Evolutionary conservation across 2,113 vertebrate genomes (phyloP).

Genomic region (Syngnathus floridae): DNA sequence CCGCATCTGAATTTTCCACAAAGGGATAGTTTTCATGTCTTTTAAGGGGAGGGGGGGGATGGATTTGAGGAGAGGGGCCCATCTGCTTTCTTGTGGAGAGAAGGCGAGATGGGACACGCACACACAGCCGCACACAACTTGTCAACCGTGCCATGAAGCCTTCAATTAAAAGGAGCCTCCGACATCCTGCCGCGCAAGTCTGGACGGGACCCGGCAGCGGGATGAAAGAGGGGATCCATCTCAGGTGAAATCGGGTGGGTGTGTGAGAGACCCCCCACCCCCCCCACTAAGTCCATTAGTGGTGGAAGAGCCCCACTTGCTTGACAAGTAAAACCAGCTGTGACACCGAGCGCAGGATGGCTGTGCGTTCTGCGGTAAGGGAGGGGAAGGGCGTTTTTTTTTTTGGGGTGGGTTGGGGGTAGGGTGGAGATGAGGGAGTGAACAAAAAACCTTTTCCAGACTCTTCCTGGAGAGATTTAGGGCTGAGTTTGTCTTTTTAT

Average conservation of each 20-base stretch:
- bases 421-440: constrained; percentile 43
- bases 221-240: constrained; percentile 49
- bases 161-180: constrained; percentile 38
- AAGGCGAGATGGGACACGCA: constrained; percentile 33
- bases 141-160: constrained; percentile 11
- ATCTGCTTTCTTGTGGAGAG: constrained; percentile 3
- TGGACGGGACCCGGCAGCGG: constrained; percentile 41
- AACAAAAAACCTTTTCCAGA: constrained; percentile 59
- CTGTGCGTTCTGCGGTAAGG: constrained; percentile 24
- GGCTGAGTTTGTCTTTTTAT: constrained; percentile 16
- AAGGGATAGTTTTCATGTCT: constrained; percentile 17
- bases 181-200: constrained; percentile 24
- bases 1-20: constrained; percentile 54
- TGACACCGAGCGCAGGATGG: constrained; percentile 52
- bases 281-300: constrained; percentile 62
- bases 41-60: neutral
- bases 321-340: constrained; percentile 68
- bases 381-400: constrained; percentile 15
- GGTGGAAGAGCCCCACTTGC: constrained; percentile 57
- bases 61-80: neutral
- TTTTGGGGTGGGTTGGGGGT: constrained; percentile 37
- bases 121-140: constrained; percentile 29
- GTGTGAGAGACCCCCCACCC: neutral
- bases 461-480: constrained; percentile 38
- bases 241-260: constrained; percentile 55